Conservation (phyloP, 2,797 vertebrate genomes). For the Cryptoblepharus egeriae region DNA sequence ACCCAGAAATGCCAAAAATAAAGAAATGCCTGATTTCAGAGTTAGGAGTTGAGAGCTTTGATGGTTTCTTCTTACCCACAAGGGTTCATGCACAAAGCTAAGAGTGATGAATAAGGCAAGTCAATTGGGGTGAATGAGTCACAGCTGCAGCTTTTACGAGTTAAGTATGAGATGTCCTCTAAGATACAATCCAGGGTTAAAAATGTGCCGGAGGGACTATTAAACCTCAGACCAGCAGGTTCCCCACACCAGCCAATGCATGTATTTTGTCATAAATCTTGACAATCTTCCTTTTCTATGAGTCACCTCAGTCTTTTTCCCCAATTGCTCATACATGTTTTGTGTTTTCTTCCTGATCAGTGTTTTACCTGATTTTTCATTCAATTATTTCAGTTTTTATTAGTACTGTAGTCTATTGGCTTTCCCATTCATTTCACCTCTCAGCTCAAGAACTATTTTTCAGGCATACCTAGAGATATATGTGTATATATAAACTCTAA, state of each 20-base stretch:
- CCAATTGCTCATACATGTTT: background rate
- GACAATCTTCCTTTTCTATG: background rate
- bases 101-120: background rate
- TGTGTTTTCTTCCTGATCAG: background rate
- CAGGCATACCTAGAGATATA: slow-evolving; percentile 37
- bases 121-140: background rate
- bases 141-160: background rate
- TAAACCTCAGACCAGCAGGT: background rate
- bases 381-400: slow-evolving; percentile 52
- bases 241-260: background rate
- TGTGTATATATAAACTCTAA: slow-evolving; percentile 59
- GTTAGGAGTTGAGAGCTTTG: background rate
- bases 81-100: background rate
- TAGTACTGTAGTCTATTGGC: slow-evolving; percentile 45
- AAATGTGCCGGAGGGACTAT: background rate
- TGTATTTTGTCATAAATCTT: background rate
- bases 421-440: slow-evolving; percentile 36
- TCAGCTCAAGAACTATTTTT: slow-evolving; percentile 50
- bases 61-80: background rate
- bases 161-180: background rate
- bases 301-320: background rate
- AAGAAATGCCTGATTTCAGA: background rate
- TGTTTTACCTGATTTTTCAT: background rate
- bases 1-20: background rate
- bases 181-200: background rate